Conservation (phyloP, 2,797 vertebrate genomes). For the Anguilla marmorata region DNA sequence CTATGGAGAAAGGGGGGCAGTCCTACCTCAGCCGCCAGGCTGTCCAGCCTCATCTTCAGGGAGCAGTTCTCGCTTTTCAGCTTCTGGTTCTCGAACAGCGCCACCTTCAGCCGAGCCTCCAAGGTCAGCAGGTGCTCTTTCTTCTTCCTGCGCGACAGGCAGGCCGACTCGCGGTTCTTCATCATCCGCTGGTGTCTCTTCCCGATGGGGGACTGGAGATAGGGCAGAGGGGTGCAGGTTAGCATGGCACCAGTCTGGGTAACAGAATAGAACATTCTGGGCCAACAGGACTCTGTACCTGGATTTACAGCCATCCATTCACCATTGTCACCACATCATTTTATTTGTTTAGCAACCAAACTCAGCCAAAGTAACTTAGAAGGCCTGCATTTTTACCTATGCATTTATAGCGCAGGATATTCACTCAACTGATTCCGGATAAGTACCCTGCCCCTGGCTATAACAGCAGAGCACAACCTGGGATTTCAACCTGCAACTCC, state of each 20-base stretch:
- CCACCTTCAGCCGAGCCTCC: slow-evolving; percentile 83
- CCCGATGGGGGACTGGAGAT: slow-evolving; percentile 75
- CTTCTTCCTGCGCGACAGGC: slow-evolving; percentile 91
- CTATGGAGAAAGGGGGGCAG: background rate
- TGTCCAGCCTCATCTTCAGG: slow-evolving; percentile 87
- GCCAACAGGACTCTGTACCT: background rate
- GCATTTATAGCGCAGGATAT: background rate
- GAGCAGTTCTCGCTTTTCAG: slow-evolving; percentile 90
- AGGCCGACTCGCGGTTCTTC: slow-evolving; percentile 96
- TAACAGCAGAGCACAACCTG: background rate
- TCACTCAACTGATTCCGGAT: background rate
- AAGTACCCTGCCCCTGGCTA: background rate
- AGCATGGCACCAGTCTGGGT: background rate
- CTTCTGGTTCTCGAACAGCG: slow-evolving; percentile 84
- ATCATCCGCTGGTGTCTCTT: slow-evolving; percentile 95
- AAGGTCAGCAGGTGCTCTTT: slow-evolving; percentile 92
- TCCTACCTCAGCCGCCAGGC: slow-evolving; percentile 84
- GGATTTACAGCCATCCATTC: background rate
- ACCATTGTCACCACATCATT: background rate
- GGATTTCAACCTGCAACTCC: background rate
- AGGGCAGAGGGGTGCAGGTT: background rate
- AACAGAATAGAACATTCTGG: background rate
- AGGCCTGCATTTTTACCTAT: background rate
- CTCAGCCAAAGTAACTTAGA: background rate
- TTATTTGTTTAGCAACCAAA: background rate